Evolutionary conservation across 2,888 invertebrate genomes (phyloP), one percentile per base, ranked within the genome.

Genomic region (Drosophila mimica): DNA sequence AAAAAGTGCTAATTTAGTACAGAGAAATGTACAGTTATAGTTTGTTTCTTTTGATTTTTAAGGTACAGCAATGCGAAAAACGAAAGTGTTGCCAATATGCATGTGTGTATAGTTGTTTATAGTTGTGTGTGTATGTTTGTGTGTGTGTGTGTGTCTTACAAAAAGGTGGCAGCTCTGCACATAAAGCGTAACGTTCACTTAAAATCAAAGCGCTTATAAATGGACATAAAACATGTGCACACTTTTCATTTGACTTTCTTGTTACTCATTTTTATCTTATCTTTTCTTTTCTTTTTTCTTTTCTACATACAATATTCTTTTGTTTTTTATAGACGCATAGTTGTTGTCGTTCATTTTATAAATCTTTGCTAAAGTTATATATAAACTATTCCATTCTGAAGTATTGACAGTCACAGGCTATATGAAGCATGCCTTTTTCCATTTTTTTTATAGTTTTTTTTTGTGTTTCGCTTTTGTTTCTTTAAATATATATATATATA

Each of bases 401-500:
- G 90, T 91, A 91, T 91, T 91, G 92, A 92, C 91, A 92, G 92
- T 92, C 92, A 91, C 89, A 92, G 91, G 91, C 91, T 89, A 87
- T 86, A 79, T 81, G 88, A 89, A 91, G 91, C 91, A 88, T 87
- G 73, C 74, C 79, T 76, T 71, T 67, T 51, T 46, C 46, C 46
- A 25, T 54, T 58, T 67, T 49, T 59, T 52, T 59, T 40, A n/a
- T 67, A 52, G 60, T 49, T 11, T 64, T 49, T 57, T 64, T 61
- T 71, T 52, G 30, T 15, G 54, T 58, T 70, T 74, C 61, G 56
- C 58, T 70, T 64, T 68, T 59, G 71, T 66, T 76, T 70, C 62
- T 72, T 54, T 71, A 71, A 74, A 73, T 77, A 79, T 80, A 61
- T 81, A 67, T 82, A 61, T 81, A 67, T 82, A 61, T 25, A 25